phyloP scores from a whole-genome alignment of 2,113 vertebrate genomes.

The Anser brachyrhynchus region DNA sequence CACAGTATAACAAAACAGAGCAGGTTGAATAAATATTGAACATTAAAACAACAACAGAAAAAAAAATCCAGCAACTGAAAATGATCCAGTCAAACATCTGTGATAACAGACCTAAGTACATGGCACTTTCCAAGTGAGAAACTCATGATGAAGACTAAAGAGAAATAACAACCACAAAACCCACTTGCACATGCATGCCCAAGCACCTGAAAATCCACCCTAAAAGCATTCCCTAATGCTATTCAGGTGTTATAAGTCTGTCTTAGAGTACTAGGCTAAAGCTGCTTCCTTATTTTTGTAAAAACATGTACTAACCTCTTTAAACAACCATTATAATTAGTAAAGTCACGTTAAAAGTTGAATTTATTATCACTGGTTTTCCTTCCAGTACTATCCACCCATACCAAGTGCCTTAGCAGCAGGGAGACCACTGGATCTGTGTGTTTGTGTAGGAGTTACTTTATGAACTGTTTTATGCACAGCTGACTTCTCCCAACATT shows the following conservation, averaged over 20 bases:
- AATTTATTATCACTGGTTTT: neutral
- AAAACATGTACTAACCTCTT: neutral
- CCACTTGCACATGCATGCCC: neutral
- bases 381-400: neutral
- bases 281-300: neutral
- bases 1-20: slow-evolving; percentile 39
- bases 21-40: slow-evolving; percentile 66
- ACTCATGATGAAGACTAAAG: neutral
- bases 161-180: neutral
- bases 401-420: neutral
- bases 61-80: slow-evolving; percentile 37
- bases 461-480: slow-evolving; percentile 28
- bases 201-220: neutral
- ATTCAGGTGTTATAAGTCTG: neutral
- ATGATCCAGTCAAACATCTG: slow-evolving; percentile 69
- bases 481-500: neutral
- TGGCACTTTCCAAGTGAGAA: neutral
- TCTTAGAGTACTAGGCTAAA: neutral
- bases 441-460: slow-evolving; percentile 27
- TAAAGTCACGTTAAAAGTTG: neutral
- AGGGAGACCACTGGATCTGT: slow-evolving; percentile 12
- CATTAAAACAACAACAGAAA: neutral
- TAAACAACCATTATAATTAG: slow-evolving; percentile 1
- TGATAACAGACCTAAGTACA: slow-evolving; percentile 37
- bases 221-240: neutral